Base-by-base conservation (phyloP, 1,140 invertebrate species). In the Drosophila serrata region DNA sequence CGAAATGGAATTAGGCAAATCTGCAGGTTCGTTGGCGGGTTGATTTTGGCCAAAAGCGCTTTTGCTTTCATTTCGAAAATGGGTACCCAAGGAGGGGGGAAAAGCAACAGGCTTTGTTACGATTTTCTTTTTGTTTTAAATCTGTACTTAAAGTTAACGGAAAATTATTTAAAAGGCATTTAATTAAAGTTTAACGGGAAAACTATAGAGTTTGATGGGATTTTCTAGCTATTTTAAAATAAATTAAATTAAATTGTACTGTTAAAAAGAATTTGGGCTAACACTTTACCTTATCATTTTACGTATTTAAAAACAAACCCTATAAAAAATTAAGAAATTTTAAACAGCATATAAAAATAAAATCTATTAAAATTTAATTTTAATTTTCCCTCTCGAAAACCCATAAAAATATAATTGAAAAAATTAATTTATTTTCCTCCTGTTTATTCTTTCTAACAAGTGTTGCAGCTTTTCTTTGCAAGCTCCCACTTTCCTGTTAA, bases 1-100 rank as follows among this genome's bases (percentile, higher is more conserved):
- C 73, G 45, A 84, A 88, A 68, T 88, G 81, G 72, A 75, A 79
- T 75, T 74, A 76, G 74, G 62, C 40, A 73, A 85, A 80, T 70
- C 59, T 75, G 46, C 33, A 40, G 37, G 22, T 29, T 33, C 55
- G 24, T 35, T 33, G 33, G 31, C 37, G 60, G 42, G 19, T 35
- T 42, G 43, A 24, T 22, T 43, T 48, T 33, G 62, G 45, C 35
- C 35, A 35, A 24, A 11, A 24, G 46, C 17, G 29, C 45, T 45
- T 57, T 48, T 27, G 6, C 65, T 72, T 72, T 72, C 29, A 19
- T 39, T 31, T 39, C 3, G 15, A 48, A 67, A 65, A 48, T 29
- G 33, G 13, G 24, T 6, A 19, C 12, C 24, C 24, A 4, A 17
- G 37, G 33, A 24, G 6, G 13, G 4, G 37, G 49, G 1, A 8